Base-by-base conservation (phyloP, 2,113 vertebrate species). In the Neofelis nebulosa region DNA sequence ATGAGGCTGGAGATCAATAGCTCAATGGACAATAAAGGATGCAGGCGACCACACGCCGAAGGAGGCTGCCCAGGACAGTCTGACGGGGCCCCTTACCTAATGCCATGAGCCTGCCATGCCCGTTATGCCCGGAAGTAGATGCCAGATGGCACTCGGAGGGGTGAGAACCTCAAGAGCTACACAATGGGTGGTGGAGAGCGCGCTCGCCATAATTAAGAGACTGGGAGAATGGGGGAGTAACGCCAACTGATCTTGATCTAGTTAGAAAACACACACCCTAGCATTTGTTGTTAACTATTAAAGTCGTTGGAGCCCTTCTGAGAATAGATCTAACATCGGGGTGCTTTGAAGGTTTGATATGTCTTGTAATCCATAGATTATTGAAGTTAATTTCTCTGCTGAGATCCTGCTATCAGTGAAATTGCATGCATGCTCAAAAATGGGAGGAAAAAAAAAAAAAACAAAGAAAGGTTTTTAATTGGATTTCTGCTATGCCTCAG, bases 311-410 rank as follows among this genome's bases (percentile, higher is more conserved):
- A 98, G 98, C 65, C 96, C 98, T 98, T 98, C 98, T 94, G 98
- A 99, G 98, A 98, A 95, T 95, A 98, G 98, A 98, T 98, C 98
- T 98, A 98, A 98, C 29, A 13, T 90, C 4, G 33, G 94, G 89
- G 36, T 87, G 97, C 99, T 99, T 98, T 99, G 99, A 98, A 98
- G 98, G 97, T 95, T 98, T 97, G 98, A 98, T 98, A 97, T 50
- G 98, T 98, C 98, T 98, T 98, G 97, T 98, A 99, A 99, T 98
- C 98, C 98, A 98, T 98, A 98, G 99, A 99, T 99, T 98, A 99
- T 98, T 98, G 98, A 99, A 98, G 98, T 98, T 98, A 99, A 99
- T 98, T 98, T 98, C 98, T 99, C 98, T 98, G 98, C 97, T 97
- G 98, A 98, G 98, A 98, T 98, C 96, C 87, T 78, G 96, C 98